Evolutionary conservation across 2,797 vertebrate genomes (phyloP), one percentile per base, ranked within the genome.

Genomic region (Coluber constrictor): DNA sequence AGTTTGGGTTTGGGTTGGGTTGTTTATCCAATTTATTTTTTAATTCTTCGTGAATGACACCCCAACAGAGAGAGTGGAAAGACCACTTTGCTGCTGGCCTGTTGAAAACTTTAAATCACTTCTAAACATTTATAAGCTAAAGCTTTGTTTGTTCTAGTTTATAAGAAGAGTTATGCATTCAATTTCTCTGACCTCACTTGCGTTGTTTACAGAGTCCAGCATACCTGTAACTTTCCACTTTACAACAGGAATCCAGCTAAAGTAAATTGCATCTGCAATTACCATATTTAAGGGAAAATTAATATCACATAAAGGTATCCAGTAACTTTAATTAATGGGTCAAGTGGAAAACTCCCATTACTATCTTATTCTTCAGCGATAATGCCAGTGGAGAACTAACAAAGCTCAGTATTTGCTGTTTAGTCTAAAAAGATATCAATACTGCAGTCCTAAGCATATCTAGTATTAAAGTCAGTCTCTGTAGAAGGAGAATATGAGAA

Each of bases 151-250:
- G 96, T 95, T 96, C 93, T 94, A 66, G 95, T 96, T 96, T 95
- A 86, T 95, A 96, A 96, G 95, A 97, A 96, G 96, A 96, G 95
- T 95, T 96, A 96, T 93, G 95, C 94, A 95, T 94, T 88, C 93
- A 97, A 94, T 97, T 97, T 95, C 66, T 92, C 94, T 97, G 96
- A 97, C 95, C 95, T 97, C 95, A 96, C 93, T 90, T 94, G 94
- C 79, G 96, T 97, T 95, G 90, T 87, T 94, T 95, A 95, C 94
- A 87, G 96, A 95, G 96, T n/a, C 29, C 51, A 4, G 37, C 96
- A 97, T 97, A 95, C 97, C 96, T 96, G 98, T 98, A 98, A 97
- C 95, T 98, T 98, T 98, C 97, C 97, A 97, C 96, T 97, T 95
- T 91, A 90, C 90, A n/a, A 70, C 94, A 92, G 11, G 91, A 51